Evolutionary conservation across 2,797 vertebrate genomes (phyloP), one percentile per base, ranked within the genome.

Genomic region (Amblyopsis hoosieri): DNA sequence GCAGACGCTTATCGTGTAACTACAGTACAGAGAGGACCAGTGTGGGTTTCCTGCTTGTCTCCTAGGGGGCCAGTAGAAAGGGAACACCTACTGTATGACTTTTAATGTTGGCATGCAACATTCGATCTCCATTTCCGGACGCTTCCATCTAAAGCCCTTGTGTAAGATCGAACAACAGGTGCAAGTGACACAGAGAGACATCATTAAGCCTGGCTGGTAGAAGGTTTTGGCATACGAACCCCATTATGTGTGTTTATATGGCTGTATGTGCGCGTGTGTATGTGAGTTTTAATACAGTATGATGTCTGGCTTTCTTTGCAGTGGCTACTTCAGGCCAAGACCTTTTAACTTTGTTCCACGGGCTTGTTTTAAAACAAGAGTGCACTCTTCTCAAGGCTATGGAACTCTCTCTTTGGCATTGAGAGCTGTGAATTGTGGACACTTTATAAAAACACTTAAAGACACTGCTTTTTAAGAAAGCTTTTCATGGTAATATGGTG

Each of bases 81-180:
- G 62, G 53, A 66, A 61, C 29, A 66, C 57, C 46, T 5, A 29
- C 23, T 29, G 23, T 29, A 8, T 67, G 67, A 62, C 74, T 84
- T 69, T 76, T 49, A 56, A 71, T 59, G 74, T 59, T 73, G 74
- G 57, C 69, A 70, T 78, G 74, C 51, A 53, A 64, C 54, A 62
- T 69, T 74, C 72, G 64, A 78, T 71, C 56, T 85, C 76, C 64
- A 78, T 85, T 89, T 85, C 83, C 70, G 55, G 68, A 65, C 60
- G 31, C 62, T 60, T 78, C 59, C 48, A 63, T 72, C 47, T n/a
- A 50, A 54, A n/a, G 53, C 51, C 48, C 67, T 87, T 88, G 74
- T 80, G 80, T 87, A 85, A 89, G 81, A 54, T 81, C 51, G 55
- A 71, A 73, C 74, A 80, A 85, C 90, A 87, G 88, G 80, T 90